Percentiles rank a stretch among this genome's conserved stretches.
Evolutionary conservation across 2,113 vertebrate genomes (phyloP).

Genomic region (Rhynchomys soricoides): DNA sequence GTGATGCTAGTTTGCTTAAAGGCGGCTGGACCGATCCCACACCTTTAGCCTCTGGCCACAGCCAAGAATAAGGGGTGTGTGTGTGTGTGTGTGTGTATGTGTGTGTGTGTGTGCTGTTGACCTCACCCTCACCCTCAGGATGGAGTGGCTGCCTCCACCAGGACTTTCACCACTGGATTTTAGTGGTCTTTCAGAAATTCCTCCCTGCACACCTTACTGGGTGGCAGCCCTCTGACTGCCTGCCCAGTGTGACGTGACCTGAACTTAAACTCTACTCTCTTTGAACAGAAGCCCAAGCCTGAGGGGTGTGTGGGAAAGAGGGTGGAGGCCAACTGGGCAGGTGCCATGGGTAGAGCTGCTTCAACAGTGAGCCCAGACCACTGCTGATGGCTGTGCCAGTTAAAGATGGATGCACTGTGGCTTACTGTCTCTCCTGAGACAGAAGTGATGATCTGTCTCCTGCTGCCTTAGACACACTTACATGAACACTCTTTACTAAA

Average conservation of each 20-base stretch:
- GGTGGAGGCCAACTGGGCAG: accelerated
- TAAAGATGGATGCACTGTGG: background rate
- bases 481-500: accelerated
- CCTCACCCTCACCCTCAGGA: background rate
- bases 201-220: background rate
- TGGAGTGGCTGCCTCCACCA: accelerated
- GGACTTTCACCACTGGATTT: accelerated
- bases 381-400: accelerated
- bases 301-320: background rate
- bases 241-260: accelerated
- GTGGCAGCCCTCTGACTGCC: background rate
- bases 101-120: background rate
- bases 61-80: conserved; percentile 5
- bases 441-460: background rate
- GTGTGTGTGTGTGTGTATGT: too few relatives aligned
- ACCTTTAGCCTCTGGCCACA: background rate
- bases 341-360: accelerated
- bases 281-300: background rate
- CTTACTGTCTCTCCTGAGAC: background rate
- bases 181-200: background rate
- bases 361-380: accelerated
- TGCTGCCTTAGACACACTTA: background rate
- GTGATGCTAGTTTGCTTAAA: background rate
- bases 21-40: background rate
- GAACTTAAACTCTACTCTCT: background rate